These are phyloP conservation scores for Cephus pygmeus DNA, from an alignment of 2,888 invertebrate genomes.

Conservation along the genomic window DNA sequence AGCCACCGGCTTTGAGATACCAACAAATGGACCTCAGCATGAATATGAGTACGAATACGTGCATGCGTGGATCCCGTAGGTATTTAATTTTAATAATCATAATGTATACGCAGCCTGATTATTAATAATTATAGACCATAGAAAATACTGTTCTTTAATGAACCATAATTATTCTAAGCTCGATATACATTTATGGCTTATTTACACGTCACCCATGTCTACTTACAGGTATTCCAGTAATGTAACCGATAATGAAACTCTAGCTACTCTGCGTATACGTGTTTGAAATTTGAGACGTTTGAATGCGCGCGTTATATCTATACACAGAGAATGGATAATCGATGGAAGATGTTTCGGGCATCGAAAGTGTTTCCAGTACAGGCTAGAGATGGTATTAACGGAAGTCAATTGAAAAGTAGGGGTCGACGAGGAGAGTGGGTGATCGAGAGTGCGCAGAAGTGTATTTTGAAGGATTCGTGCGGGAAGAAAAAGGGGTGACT, in stretches of 20 bases:
- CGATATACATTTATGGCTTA: neutral
- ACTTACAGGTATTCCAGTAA: neutral
- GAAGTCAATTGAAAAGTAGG: neutral
- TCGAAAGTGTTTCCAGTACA: neutral
- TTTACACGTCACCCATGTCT: neutral
- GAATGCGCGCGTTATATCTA: neutral
- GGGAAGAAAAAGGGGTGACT: neutral
- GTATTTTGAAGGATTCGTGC: neutral
- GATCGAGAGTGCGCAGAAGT: neutral
- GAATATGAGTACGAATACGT: neutral
- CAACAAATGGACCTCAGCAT: neutral
- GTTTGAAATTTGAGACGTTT: neutral
- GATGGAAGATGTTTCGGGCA: neutral
- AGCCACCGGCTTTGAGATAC: neutral
- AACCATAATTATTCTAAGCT: neutral
- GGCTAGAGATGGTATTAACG: neutral
- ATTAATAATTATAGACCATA: neutral
- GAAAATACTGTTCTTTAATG: neutral
- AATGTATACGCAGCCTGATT: neutral
- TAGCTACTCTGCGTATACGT: neutral
- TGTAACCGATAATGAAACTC: neutral
- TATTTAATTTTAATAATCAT: neutral
- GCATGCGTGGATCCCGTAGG: neutral
- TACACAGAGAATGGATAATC: neutral
- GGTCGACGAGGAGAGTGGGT: neutral